phyloP scores from a whole-genome alignment of 2,113 vertebrate species.

The Phainopepla nitens region DNA sequence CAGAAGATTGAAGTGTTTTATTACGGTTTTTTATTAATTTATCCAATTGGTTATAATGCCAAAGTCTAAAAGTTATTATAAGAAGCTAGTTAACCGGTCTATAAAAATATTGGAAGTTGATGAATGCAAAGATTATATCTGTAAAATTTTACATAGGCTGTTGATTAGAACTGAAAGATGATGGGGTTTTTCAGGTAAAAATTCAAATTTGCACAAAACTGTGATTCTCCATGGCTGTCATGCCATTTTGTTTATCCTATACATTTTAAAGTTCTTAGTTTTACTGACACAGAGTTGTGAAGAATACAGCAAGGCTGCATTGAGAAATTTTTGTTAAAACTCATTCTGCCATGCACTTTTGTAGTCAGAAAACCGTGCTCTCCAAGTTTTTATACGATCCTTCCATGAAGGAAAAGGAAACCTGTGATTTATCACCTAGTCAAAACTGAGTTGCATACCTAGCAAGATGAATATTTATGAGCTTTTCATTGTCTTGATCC shows the following conservation, averaged over 20 bases:
- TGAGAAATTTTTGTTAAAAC: neutral
- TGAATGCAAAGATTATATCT: neutral
- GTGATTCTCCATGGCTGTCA: neutral
- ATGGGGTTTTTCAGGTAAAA: neutral
- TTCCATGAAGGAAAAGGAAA: neutral
- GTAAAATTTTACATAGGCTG: neutral
- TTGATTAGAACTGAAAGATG: neutral
- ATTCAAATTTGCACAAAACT: neutral
- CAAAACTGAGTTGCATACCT: neutral
- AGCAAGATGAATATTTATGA: conserved; percentile 30
- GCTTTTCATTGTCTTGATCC: neutral
- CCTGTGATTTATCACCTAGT: conserved; percentile 7
- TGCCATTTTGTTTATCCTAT: neutral
- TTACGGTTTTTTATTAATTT: neutral
- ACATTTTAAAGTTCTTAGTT: neutral
- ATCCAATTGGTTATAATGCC: neutral
- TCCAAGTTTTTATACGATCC: neutral
- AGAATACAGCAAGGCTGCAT: neutral
- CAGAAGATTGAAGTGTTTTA: neutral
- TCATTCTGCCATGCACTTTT: neutral
- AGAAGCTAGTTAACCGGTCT: neutral
- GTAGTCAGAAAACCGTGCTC: neutral
- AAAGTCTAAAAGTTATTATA: neutral
- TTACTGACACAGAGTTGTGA: neutral
- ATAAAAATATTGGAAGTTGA: neutral